phyloP scores from a whole-genome alignment of 2,113 vertebrate genomes.

The Thunnus thynnus region DNA sequence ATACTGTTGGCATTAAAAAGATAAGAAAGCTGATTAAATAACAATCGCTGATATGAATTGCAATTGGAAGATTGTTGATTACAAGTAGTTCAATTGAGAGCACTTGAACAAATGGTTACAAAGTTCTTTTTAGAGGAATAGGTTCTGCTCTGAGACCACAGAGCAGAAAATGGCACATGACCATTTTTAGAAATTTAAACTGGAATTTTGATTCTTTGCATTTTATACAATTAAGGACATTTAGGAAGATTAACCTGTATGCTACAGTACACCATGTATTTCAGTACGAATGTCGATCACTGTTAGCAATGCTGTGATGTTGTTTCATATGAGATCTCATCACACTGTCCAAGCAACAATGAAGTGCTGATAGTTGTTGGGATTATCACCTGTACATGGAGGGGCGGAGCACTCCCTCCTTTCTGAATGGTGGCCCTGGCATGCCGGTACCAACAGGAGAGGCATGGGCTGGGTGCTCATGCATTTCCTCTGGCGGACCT shows the following conservation, averaged over 20 bases:
- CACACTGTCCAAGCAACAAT: not conserved
- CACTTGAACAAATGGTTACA: not conserved
- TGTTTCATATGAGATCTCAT: not conserved
- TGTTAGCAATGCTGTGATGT: not conserved
- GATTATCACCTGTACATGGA: slow-evolving; percentile 85
- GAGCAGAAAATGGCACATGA: not conserved
- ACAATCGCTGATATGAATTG: not conserved
- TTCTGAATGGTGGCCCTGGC: slow-evolving; percentile 86
- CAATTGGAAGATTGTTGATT: not conserved
- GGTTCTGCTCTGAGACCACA: not conserved
- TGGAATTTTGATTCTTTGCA: no score
- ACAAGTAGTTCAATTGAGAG: slow-evolving; percentile 10
- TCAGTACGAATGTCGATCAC: no score
- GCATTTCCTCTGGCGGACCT: slow-evolving; percentile 87
- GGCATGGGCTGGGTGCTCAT: slow-evolving; percentile 74
- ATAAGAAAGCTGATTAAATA: slow-evolving; percentile 3
- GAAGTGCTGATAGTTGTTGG: not conserved
- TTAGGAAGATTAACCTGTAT: not conserved
- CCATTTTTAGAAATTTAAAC: not conserved
- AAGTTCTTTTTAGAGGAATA: not conserved
- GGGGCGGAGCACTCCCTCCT: slow-evolving; percentile 82
- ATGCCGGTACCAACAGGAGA: slow-evolving; percentile 79
- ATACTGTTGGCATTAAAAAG: not conserved
- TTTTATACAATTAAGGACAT: not conserved
- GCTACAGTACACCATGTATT: not conserved